A percentile compares a stretch with the other conserved stretches of the same genome.
Conservation (phyloP, 2,888 invertebrate genomes). For the Brachylomia viminalis region DNA sequence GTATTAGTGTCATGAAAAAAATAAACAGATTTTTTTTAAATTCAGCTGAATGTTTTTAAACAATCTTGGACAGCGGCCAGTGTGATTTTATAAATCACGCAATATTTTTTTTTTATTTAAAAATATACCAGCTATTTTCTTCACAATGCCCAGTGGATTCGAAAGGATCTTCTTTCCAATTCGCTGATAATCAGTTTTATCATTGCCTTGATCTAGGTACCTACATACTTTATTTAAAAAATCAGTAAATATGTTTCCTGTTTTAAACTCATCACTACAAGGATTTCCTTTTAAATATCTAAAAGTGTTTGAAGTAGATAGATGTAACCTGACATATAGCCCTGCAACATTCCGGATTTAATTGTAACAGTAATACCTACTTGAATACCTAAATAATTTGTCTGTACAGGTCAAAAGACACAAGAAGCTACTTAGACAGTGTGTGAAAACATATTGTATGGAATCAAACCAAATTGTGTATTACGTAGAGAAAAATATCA, state of each 20-base stretch:
- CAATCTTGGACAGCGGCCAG: slow-evolving; percentile 35
- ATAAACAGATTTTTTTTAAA: not conserved
- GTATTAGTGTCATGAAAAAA: not conserved
- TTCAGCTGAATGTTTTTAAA: slow-evolving; percentile 23
- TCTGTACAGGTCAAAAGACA: not conserved
- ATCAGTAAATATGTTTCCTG: slow-evolving; percentile 27
- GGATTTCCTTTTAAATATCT: slow-evolving; percentile 40
- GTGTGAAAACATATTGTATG: not conserved
- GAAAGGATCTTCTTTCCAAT: slow-evolving; percentile 37
- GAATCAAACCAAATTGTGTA: not conserved
- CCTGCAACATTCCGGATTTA: not conserved
- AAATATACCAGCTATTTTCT: not conserved
- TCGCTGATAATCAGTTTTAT: slow-evolving; percentile 15
- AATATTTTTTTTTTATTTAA: not conserved
- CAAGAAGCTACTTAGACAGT: rapidly evolving
- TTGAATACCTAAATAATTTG: not conserved
- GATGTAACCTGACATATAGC: not conserved
- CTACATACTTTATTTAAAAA: slow-evolving; percentile 17
- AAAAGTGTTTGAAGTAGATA: not conserved
- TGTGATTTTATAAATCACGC: not conserved
- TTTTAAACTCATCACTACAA: slow-evolving; percentile 28
- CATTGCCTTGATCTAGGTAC: slow-evolving; percentile 36
- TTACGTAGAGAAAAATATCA: not conserved
- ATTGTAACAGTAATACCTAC: not conserved
- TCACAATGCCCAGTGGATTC: slow-evolving; percentile 5